A percentile compares a stretch with the other conserved stretches of the same genome.
These are phyloP conservation scores for Drosophila truncata DNA, from an alignment of 1,140 invertebrate genomes.

Conservation along the genomic window DNA sequence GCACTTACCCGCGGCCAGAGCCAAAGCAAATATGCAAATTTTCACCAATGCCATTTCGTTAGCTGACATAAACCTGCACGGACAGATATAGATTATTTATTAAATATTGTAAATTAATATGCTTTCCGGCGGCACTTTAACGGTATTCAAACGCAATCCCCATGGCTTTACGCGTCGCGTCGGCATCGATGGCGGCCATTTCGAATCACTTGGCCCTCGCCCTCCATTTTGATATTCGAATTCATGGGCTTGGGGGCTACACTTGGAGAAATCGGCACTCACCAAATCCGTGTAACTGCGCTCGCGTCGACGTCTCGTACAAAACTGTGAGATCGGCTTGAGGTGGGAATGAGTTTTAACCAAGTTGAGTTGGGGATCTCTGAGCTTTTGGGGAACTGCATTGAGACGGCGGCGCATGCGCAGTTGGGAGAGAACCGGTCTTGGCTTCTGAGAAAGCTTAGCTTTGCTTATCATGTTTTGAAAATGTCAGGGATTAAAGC, in stretches of 20 bases:
- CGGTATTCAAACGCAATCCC: conserved; percentile 8
- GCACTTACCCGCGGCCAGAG: conserved; percentile 76
- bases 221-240: conserved; percentile 16
- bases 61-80: conserved; percentile 58
- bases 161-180: not conserved
- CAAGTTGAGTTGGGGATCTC: not conserved
- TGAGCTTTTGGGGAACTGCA: conserved; percentile 48
- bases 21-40: conserved; percentile 80
- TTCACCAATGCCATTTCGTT: conserved; percentile 76
- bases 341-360: conserved; percentile 31
- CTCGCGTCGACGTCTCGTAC: conserved; percentile 59
- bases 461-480: not conserved
- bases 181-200: not conserved
- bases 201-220: conserved; percentile 32
- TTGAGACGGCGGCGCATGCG: conserved; percentile 57
- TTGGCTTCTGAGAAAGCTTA: conserved; percentile 37
- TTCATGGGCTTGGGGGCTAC: conserved; percentile 13
- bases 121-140: conserved; percentile 21
- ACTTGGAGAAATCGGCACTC: conserved; percentile 45
- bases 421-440: conserved; percentile 47
- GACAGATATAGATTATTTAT: conserved; percentile 52
- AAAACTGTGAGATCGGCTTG: conserved; percentile 42
- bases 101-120: conserved; percentile 41
- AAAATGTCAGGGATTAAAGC: conserved; percentile 17
- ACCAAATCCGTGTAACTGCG: conserved; percentile 37